Evolutionary conservation across 1,140 invertebrate species (phyloP).

Genomic region (Zaprionus vittiger): DNA sequence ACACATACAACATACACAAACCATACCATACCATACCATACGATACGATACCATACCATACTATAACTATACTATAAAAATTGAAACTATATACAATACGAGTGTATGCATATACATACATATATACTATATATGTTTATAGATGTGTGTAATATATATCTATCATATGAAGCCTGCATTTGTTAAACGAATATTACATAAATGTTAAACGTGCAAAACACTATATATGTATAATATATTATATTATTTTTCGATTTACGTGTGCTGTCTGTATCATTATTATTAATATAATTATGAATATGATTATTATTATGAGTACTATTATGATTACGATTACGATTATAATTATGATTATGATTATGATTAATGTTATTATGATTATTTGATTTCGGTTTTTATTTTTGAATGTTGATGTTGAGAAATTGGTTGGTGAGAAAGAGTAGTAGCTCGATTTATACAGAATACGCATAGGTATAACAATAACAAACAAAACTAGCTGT

Average conservation of each 20-base stretch:
- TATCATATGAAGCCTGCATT: slow-evolving; percentile 50
- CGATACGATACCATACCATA: background rate
- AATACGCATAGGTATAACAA: slow-evolving; percentile 24
- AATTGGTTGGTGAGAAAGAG: slow-evolving; percentile 12
- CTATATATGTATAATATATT: slow-evolving; percentile 3
- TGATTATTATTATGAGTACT: slow-evolving; percentile 5
- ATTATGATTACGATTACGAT: slow-evolving; percentile 11
- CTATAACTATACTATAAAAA: slow-evolving; percentile 11
- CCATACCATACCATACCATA: background rate
- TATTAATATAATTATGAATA: slow-evolving; percentile 21
- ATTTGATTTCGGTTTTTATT: slow-evolving; percentile 15
- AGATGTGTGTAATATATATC: slow-evolving; percentile 32
- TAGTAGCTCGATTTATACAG: slow-evolving; percentile 38
- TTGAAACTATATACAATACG: slow-evolving; percentile 3
- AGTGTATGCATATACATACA: slow-evolving; percentile 6
- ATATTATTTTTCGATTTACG: slow-evolving; percentile 34
- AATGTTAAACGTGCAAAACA: slow-evolving; percentile 31
- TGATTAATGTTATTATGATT: slow-evolving; percentile 18
- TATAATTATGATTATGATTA: background rate
- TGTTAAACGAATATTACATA: slow-evolving; percentile 54
- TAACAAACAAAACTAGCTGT: slow-evolving; percentile 22
- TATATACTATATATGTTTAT: slow-evolving; percentile 5
- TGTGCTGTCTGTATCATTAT: slow-evolving; percentile 28
- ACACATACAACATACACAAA: background rate
- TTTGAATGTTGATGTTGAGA: slow-evolving; percentile 27